These are phyloP conservation scores for Hetaerina titia DNA, from an alignment of 2,888 invertebrate genomes.

Conservation along the genomic window DNA sequence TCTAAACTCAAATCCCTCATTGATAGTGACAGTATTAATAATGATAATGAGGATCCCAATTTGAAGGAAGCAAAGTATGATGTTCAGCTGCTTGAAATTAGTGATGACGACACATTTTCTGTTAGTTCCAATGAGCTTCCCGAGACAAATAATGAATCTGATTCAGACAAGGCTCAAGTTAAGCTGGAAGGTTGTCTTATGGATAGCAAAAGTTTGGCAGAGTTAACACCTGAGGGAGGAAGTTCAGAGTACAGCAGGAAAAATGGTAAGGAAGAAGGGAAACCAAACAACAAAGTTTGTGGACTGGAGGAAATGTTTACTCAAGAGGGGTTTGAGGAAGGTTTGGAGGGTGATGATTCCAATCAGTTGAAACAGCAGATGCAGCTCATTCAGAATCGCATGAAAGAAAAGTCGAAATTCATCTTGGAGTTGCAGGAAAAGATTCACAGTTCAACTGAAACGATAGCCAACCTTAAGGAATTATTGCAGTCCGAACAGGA, in stretches of 20 bases:
- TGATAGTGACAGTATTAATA: conserved; percentile 53
- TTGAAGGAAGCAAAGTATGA: conserved; percentile 55
- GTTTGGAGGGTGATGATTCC: neutral
- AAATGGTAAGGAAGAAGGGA: conserved; percentile 39
- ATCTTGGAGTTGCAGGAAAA: conserved; percentile 69
- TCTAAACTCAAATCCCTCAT: conserved; percentile 55
- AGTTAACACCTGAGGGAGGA: conserved; percentile 41
- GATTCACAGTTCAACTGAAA: conserved; percentile 67
- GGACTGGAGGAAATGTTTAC: neutral
- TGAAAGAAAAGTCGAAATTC: conserved; percentile 69
- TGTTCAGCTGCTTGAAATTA: conserved; percentile 24
- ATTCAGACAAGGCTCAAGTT: neutral
- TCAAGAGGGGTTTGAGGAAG: conserved; percentile 41
- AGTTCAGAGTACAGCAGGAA: conserved; percentile 45
- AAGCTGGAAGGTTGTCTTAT: conserved; percentile 43
- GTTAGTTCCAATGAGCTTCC: conserved; percentile 51
- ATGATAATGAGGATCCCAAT: conserved; percentile 57
- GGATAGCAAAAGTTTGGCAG: conserved; percentile 52
- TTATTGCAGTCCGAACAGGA: conserved; percentile 37
- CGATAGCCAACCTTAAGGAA: neutral
- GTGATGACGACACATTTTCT: conserved; percentile 50
- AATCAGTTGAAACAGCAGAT: conserved; percentile 52
- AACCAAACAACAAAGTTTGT: conserved; percentile 29
- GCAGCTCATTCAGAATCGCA: conserved; percentile 67
- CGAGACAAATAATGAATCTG: conserved; percentile 44